phyloP scores from a whole-genome alignment of 2,888 invertebrate species.

The Himalopsyche kuldschensis region DNA sequence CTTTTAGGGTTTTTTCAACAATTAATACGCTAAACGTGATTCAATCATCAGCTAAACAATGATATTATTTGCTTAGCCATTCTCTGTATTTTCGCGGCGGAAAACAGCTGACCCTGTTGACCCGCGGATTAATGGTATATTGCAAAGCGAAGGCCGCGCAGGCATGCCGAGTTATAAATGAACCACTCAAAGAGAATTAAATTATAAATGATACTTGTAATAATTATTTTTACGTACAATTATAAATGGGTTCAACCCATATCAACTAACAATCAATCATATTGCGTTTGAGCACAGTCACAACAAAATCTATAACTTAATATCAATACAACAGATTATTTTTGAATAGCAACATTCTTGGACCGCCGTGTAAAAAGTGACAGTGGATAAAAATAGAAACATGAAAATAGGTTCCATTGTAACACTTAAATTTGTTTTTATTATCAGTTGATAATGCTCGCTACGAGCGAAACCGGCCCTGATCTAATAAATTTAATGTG shows the following conservation, averaged over 20 bases:
- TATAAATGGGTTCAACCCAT: not conserved
- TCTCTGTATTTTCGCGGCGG: conserved; percentile 13
- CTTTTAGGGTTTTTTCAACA: not conserved
- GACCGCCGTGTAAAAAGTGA: no score
- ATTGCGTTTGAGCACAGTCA: not conserved
- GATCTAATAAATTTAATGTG: no score
- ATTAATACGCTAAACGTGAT: not conserved
- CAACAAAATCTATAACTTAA: no score
- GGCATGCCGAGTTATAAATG: conserved; percentile 10
- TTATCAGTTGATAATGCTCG: no score
- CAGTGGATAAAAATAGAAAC: no score
- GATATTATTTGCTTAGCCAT: conserved; percentile 8
- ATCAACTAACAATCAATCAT: not conserved
- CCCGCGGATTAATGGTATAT: not conserved
- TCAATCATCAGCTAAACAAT: conserved; percentile 1
- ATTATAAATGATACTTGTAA: conserved; percentile 1
- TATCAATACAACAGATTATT: no score
- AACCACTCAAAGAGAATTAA: not conserved
- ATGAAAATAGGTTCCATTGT: no score
- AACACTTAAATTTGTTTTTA: no score
- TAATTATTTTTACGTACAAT: not conserved
- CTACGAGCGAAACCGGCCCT: no score
- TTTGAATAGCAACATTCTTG: no score
- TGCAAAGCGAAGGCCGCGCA: conserved; percentile 14
- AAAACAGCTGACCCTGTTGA: conserved; percentile 14